These are phyloP conservation scores for Cantharis flavilabris DNA, from an alignment of 2,888 invertebrate genomes.

Conservation along the genomic window DNA sequence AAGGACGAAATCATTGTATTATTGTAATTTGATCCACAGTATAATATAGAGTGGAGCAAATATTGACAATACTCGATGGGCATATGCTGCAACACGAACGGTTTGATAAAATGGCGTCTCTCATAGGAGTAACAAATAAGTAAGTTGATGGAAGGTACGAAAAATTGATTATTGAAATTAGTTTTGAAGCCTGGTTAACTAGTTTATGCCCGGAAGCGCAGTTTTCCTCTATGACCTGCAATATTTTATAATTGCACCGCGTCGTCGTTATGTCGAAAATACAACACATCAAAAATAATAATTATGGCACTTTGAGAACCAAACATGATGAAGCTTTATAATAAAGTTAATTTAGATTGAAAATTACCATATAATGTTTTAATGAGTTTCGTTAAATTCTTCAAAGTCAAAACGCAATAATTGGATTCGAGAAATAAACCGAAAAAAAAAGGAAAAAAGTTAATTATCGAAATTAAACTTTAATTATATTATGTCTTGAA, in stretches of 20 bases:
- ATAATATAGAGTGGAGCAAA: not conserved
- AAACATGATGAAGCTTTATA: not conserved
- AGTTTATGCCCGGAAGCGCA: not conserved
- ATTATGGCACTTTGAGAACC: not conserved
- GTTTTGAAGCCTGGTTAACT: conserved; percentile 1
- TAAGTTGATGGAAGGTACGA: not conserved
- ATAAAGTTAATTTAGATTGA: not conserved
- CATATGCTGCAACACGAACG: conserved; percentile 2
- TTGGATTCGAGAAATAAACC: not conserved
- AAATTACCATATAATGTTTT: not conserved
- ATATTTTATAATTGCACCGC: not conserved
- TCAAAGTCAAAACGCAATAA: not conserved
- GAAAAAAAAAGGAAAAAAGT: not conserved
- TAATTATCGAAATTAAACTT: not conserved
- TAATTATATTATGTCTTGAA: not conserved
- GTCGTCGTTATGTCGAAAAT: not conserved
- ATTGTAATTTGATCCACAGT: not conserved
- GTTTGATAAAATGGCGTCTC: conserved; percentile 26
- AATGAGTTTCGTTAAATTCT: not conserved
- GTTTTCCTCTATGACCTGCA: not conserved
- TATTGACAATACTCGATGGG: not conserved
- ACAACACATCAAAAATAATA: not conserved
- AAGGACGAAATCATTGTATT: not conserved
- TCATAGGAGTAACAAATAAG: conserved; percentile 16
- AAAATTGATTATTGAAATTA: not conserved